Evolutionary conservation across 2,113 vertebrate genomes (phyloP).

Genomic region (Oncorhynchus keta): DNA sequence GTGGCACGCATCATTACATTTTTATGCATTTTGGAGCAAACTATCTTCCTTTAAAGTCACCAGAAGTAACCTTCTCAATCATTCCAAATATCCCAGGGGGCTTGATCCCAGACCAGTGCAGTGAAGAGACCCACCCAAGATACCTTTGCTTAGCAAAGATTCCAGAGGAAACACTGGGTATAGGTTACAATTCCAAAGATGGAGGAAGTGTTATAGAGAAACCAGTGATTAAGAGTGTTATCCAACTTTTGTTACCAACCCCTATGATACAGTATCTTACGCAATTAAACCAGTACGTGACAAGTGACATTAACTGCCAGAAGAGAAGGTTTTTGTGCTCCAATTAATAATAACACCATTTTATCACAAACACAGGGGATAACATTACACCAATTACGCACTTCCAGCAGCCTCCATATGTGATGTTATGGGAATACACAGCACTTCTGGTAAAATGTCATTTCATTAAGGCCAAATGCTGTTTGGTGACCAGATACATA

Average conservation of each 20-base stretch:
- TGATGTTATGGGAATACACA: neutral
- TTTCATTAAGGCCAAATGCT: neutral
- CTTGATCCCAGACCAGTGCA: too few species aligned
- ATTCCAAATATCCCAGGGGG: too few species aligned
- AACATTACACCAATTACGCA: slow-evolving; percentile 46
- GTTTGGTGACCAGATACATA: neutral
- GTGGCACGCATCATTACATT: neutral
- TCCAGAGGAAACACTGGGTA: too few species aligned
- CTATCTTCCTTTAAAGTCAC: neutral
- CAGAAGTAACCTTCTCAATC: too few species aligned
- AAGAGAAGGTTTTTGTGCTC: neutral
- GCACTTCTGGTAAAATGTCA: slow-evolving; percentile 41
- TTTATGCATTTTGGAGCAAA: neutral
- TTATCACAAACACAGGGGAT: neutral
- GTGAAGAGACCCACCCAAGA: too few species aligned
- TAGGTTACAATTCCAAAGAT: too few species aligned
- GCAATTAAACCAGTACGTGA: neutral
- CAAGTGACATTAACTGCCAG: neutral
- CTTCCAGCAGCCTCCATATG: slow-evolving; percentile 9
- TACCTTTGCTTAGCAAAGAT: too few species aligned
- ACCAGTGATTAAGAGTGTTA: too few species aligned
- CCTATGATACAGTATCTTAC: too few species aligned
- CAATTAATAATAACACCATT: neutral
- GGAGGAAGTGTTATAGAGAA: too few species aligned
- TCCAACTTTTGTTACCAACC: too few species aligned